Evolutionary conservation across 2,797 vertebrate species (phyloP), one percentile per base, ranked within the genome.

Genomic region (Ptychobarbus kaznakovi): DNA sequence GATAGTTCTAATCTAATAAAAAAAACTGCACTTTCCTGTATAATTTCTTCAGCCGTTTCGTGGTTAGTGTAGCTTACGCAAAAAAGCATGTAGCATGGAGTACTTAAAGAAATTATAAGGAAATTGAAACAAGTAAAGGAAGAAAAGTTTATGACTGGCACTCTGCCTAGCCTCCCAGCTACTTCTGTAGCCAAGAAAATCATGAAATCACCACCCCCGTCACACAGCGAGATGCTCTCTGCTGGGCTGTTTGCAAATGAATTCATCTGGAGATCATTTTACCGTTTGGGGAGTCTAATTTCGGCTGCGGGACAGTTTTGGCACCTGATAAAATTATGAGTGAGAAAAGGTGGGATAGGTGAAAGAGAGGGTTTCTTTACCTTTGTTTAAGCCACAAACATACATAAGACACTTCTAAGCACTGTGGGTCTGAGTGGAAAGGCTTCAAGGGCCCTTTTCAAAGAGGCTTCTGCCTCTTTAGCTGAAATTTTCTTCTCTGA

Each of bases 171-270:
- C 49, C 63, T 25, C 32, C 11, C 40, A 79, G 74, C 35, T 28
- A 72, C 8, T 20, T 38, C 20, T 70, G 49, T 51, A 83, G 75
- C 77, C 44, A 77, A 73, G 44, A 20, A 87, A 84, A 86, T 79
- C 42, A 81, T 87, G 81, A 87, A 82, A 84, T 79, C 49, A 46
- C 68, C 87, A 76, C 70, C 56, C 86, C 46, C 18, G 4, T 51
- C 80, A 66, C 11, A 53, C 80, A 84, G 65, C 58, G 66, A 78
- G 85, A 86, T 2, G 51, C 84, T 84, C 51, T 81, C 53, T 40
- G 38, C 81, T 82, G 81, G 87, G 77, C 83, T 86, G 51, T 82
- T 82, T 87, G 85, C 78, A 88, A 84, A 87, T 87, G 10, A 87
- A 9, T 68, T 87, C 75, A 81, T 76, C 85, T 70, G 70, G 76